Conservation (phyloP, 1,140 invertebrate genomes). For the Nasonia giraulti region DNA sequence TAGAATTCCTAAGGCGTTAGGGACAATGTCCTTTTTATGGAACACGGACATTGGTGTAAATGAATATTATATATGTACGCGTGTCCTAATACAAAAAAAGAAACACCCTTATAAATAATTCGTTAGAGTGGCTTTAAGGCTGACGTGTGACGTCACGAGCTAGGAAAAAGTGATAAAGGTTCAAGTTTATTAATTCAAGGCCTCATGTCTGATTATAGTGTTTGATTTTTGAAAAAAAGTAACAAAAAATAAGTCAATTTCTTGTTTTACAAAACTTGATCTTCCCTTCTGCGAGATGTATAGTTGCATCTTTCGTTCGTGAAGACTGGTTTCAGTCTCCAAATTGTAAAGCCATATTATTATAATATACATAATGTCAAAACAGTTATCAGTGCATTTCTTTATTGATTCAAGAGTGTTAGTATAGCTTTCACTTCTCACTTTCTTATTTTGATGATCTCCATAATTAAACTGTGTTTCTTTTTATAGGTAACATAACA, state of each 20-base stretch:
- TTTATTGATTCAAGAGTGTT: not conserved
- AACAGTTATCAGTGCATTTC: not conserved
- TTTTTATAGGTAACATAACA: not conserved
- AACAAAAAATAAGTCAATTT: conserved; percentile 18
- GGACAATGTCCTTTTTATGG: conserved; percentile 29
- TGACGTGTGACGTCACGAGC: conserved; percentile 22
- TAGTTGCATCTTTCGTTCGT: conserved; percentile 36
- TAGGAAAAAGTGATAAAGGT: not conserved
- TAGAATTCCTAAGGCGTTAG: conserved; percentile 36
- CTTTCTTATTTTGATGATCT: too few relatives aligned
- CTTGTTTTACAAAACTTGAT: conserved; percentile 30
- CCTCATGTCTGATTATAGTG: not conserved
- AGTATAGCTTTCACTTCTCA: too few relatives aligned
- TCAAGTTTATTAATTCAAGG: conserved; percentile 1
- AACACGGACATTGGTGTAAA: conserved; percentile 31
- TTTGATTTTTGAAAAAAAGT: conserved; percentile 24
- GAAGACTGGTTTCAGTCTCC: conserved; percentile 12
- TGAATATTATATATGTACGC: conserved; percentile 18
- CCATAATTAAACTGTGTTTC: not conserved
- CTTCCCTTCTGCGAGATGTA: not conserved
- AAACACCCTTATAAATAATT: conserved; percentile 1
- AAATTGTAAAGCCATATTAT: conserved; percentile 54
- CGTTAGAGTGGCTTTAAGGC: conserved; percentile 6
- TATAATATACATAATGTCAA: conserved; percentile 48
- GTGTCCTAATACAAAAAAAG: conserved; percentile 12